These are phyloP conservation scores for Camponotus fellah DNA, from an alignment of 2,888 invertebrate genomes.

Conservation along the genomic window DNA sequence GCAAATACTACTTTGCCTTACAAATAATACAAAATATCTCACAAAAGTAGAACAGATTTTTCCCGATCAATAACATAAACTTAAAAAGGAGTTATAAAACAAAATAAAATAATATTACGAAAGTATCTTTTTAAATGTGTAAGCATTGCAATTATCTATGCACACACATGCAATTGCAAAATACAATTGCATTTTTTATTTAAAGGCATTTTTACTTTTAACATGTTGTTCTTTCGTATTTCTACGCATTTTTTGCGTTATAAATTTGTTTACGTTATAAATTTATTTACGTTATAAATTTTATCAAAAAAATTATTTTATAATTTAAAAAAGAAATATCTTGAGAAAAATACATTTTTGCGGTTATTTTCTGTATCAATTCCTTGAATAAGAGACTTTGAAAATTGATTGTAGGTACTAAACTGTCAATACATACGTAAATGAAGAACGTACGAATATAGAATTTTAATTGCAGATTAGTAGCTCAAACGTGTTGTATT, in stretches of 20 bases:
- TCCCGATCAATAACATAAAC: neutral
- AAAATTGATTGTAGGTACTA: neutral
- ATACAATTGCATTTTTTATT: neutral
- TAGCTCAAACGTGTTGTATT: neutral
- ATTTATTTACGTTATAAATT: no score
- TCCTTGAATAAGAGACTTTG: slow-evolving; percentile 11
- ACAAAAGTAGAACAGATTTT: neutral
- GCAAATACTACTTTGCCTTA: neutral
- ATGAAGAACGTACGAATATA: slow-evolving; percentile 10
- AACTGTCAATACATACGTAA: neutral
- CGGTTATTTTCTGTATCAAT: neutral
- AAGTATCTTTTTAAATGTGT: neutral
- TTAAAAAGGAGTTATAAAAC: neutral
- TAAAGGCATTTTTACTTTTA: neutral
- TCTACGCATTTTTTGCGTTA: neutral
- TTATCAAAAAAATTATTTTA: neutral
- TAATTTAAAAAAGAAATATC: slow-evolving; percentile 10
- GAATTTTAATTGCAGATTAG: neutral
- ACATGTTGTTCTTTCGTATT: neutral
- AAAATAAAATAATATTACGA: neutral
- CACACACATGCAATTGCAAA: neutral
- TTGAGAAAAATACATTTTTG: neutral
- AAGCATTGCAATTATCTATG: neutral
- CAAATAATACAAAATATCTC: neutral
- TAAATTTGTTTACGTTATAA: neutral